A percentile compares a stretch with the other conserved stretches of the same genome.
Conservation (phyloP, 2,797 vertebrate species). For the Molossus molossus region DNA sequence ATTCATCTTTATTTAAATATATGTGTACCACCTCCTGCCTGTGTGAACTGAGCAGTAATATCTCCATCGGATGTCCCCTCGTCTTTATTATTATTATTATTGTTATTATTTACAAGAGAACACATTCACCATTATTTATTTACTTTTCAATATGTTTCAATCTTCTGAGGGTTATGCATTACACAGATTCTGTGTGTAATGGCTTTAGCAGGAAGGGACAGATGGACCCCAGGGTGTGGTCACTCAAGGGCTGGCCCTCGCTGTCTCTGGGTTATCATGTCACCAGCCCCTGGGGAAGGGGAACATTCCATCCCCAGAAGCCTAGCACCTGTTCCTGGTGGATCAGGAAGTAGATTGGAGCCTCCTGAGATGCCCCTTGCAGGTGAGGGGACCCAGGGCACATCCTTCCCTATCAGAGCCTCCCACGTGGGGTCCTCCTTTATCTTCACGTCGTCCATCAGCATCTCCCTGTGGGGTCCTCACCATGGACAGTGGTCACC, state of each 20-base stretch:
- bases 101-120: too few relatives aligned
- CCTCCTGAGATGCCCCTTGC: not conserved
- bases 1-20: not conserved
- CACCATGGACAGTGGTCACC: not conserved
- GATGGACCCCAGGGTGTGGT: too few relatives aligned
- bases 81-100: too few relatives aligned
- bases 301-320: too few relatives aligned
- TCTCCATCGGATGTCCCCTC: not conserved
- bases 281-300: rapidly evolving
- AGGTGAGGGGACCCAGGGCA: not conserved
- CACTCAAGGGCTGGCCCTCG: not conserved
- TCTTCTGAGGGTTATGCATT: not conserved
- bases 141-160: not conserved
- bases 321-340: too few relatives aligned
- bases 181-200: rapidly evolving
- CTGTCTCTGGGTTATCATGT: not conserved
- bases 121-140: not conserved
- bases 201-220: too few relatives aligned
- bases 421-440: not conserved
- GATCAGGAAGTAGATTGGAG: rapidly evolving
- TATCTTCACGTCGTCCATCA: not conserved
- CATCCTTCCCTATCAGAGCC: not conserved
- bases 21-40: not conserved
- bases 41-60: not conserved
- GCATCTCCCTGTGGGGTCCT: not conserved